phyloP scores from a whole-genome alignment of 2,888 invertebrate genomes.

The Netelia inedita region DNA sequence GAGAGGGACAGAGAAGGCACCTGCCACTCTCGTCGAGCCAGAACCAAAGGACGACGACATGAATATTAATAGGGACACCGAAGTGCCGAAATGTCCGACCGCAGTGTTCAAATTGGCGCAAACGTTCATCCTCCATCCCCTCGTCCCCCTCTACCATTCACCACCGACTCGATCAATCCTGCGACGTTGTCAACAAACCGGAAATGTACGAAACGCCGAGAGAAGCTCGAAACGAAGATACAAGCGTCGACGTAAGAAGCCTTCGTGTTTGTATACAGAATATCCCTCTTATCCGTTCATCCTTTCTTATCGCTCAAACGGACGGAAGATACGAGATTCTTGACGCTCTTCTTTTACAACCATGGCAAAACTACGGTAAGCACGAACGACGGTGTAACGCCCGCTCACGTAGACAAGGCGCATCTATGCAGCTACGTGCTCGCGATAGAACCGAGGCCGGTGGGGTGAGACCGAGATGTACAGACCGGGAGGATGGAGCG shows the following conservation, averaged over 20 bases:
- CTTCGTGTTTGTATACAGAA: background rate
- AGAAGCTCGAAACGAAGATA: background rate
- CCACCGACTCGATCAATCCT: conserved; percentile 26
- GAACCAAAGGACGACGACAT: conserved; percentile 76
- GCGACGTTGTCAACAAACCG: conserved; percentile 1
- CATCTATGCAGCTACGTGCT: conserved; percentile 67
- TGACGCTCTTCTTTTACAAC: conserved; percentile 30
- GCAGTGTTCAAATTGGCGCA: conserved; percentile 77
- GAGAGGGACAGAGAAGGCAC: conserved; percentile 44
- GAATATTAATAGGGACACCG: conserved; percentile 81
- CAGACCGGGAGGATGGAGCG: conserved; percentile 35
- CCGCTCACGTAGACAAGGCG: conserved; percentile 67
- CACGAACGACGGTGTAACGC: conserved; percentile 35
- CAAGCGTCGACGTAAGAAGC: background rate
- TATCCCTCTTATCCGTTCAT: background rate
- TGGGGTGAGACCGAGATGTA: conserved; percentile 37
- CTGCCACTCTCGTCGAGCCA: conserved; percentile 57
- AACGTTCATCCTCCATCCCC: conserved; percentile 67
- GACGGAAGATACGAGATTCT: conserved; percentile 33
- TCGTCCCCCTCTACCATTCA: conserved; percentile 12
- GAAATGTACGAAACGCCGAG: background rate
- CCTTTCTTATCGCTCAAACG: conserved; percentile 8
- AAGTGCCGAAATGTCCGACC: conserved; percentile 79
- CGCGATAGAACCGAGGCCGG: conserved; percentile 53
- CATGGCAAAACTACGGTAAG: conserved; percentile 22